Base-by-base conservation (phyloP, 1,140 invertebrate species). In the Drosophila busckii region DNA sequence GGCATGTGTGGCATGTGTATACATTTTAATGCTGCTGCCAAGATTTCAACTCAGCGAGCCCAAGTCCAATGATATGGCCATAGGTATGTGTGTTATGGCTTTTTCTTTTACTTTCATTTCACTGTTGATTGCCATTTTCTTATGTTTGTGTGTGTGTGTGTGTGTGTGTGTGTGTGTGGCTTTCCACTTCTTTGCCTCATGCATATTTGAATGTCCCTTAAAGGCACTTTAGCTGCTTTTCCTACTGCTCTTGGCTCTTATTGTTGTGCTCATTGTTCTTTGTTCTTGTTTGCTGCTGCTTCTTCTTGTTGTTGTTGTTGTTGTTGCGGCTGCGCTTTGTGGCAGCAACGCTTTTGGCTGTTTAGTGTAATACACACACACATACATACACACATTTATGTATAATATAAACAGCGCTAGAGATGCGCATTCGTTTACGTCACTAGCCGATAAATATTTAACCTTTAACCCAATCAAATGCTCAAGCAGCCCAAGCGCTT, bases 201-300 rank as follows among this genome's bases (percentile, higher is more conserved):
- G 75, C 76, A 82, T 82, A 82, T 82, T 82, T 82, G 52, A 82
- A 69, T 75, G 80, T 80, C 75, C 75, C 75, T 82, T 82, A 82
- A 82, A 82, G 76, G 69, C 75, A 82, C 76, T 82, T 82, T 53
- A 70, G 75, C 75, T 67, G n/a, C 60, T 75, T 66, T 58, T 52
- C 50, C 69, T 54, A 42, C 49, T 70, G 40, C 42, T 62, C n/a
- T n/a, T n/a, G n/a, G 10, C 49, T 38, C 35, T 32, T 54, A 54
- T 44, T 28, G 4, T 44, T 44, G 45, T n/a, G n/a, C n/a, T n/a
- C n/a, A n/a, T n/a, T n/a, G n/a, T n/a, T n/a, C n/a, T n/a, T 29
- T 66, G 8, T 34, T 42, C 20, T 49, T 35, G 45, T 12, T n/a
- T 46, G 29, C 8, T 42, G 25, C 37, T 38, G 25, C 22, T 20